Percentiles rank a stretch among this genome's conserved stretches.
phyloP scores from a whole-genome alignment of 2,888 invertebrate genomes.

The Platynereis dumerilii region DNA sequence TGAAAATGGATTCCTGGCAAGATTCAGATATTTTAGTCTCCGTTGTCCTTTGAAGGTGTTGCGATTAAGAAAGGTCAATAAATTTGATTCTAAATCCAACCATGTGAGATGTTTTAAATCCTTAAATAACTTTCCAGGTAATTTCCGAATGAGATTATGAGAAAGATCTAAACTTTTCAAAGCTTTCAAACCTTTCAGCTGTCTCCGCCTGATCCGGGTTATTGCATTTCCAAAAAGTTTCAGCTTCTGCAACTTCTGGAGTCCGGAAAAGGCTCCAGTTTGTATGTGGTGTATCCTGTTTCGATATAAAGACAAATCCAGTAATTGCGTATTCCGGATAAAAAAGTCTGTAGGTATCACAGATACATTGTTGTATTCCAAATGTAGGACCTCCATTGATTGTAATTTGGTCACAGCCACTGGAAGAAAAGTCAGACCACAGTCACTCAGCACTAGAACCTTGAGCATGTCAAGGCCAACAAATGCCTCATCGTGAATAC shows the following conservation, averaged over 20 bases:
- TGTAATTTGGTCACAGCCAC: neutral
- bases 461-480: neutral
- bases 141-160: slow-evolving; percentile 23
- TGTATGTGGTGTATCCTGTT: slow-evolving; percentile 11
- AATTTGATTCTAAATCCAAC: slow-evolving; percentile 31
- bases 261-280: slow-evolving; percentile 9
- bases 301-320: slow-evolving; percentile 18
- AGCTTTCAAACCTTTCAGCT: slow-evolving; percentile 17
- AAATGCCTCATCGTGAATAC: slow-evolving; percentile 1
- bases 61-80: slow-evolving; percentile 17
- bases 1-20: slow-evolving; percentile 28
- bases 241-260: slow-evolving; percentile 11
- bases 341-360: slow-evolving; percentile 2
- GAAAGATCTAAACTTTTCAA: slow-evolving; percentile 31
- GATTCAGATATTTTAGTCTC: slow-evolving; percentile 27
- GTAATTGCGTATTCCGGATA: neutral
- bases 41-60: slow-evolving; percentile 24
- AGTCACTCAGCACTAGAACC: slow-evolving; percentile 1
- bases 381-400: slow-evolving; percentile 3
- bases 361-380: slow-evolving; percentile 12
- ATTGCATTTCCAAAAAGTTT: slow-evolving; percentile 13
- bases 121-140: slow-evolving; percentile 20
- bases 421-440: slow-evolving; percentile 11
- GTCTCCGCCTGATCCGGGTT: slow-evolving; percentile 4
- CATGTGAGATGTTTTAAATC: slow-evolving; percentile 27